These are phyloP conservation scores for Enteromius afrohamiltoni DNA, from an alignment of 2,797 vertebrate genomes.

Conservation along the genomic window DNA sequence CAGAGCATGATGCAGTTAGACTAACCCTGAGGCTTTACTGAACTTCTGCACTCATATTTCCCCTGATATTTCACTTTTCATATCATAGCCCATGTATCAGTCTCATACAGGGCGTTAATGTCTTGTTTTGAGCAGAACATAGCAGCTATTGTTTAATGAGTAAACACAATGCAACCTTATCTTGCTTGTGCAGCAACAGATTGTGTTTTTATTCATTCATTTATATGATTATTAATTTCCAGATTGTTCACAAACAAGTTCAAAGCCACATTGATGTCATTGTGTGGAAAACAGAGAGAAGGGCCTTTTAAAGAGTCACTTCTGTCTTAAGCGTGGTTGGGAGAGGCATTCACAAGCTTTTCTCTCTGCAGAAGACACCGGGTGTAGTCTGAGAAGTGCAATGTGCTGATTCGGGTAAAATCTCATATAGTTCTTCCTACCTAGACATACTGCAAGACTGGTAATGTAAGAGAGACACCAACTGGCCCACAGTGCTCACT, in stretches of 20 bases:
- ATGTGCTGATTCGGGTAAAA: slow-evolving; percentile 20
- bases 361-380: slow-evolving; percentile 28
- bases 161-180: slow-evolving; percentile 58
- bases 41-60: neutral
- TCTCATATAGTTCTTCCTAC: slow-evolving; percentile 1
- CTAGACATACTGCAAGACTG: neutral
- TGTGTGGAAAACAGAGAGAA: slow-evolving; percentile 48
- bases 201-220: slow-evolving; percentile 17
- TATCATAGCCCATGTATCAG: slow-evolving; percentile 9
- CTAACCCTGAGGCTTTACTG: neutral
- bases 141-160: slow-evolving; percentile 55
- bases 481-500: slow-evolving; percentile 47
- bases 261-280: slow-evolving; percentile 54
- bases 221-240: slow-evolving; percentile 40
- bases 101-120: slow-evolving; percentile 14
- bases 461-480: slow-evolving; percentile 61
- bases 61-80: slow-evolving; percentile 22
- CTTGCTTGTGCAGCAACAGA: slow-evolving; percentile 57
- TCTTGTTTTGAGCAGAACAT: slow-evolving; percentile 53
- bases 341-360: slow-evolving; percentile 41
- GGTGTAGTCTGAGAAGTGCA: slow-evolving; percentile 28
- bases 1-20: neutral
- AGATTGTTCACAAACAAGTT: slow-evolving; percentile 45
- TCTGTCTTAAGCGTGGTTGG: slow-evolving; percentile 42
- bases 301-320: slow-evolving; percentile 49